Base-by-base conservation (phyloP, 1,140 invertebrate species). In the Maconellicoccus hirsutus region DNA sequence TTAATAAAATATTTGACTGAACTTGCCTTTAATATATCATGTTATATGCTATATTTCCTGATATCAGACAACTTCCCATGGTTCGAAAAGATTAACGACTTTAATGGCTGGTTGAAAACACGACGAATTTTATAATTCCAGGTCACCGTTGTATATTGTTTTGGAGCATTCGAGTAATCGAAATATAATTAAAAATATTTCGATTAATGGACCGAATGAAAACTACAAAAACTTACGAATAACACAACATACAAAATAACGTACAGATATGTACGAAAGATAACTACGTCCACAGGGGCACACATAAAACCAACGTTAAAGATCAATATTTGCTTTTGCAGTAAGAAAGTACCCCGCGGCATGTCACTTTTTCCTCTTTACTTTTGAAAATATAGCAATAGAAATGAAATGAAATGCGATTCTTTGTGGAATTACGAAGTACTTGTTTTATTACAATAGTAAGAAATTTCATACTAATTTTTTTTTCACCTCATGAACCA, bases 1-100 rank as follows among this genome's bases (percentile, higher is more conserved):
- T 38, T 38, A 14, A 38, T 38, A 14, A 7, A 38, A 52, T 16
- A 52, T 8, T 16, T 52, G 2, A 3, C 42, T 16, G n/a, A 14
- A 52, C 42, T 19, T 52, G 42, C 42, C 12, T 52, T 52, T 52
- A 52, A 52, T 52, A 52, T 52, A 52, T 52, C 42, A 52, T 52
- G n/a, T 52, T 19, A 52, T 52, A 19, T 52, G 16, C 42, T 16
- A 52, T 52, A 16, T 52, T 52, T 16, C n/a, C 42, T 16, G 12
- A 6, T 52, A 19, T 33, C 16, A 16, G n/a, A 52, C 10, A 19
- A 14, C 6, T 19, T 52, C 2, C 42, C n/a, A 52, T 19, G 42
- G 42, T 52, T 52, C 29, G 42, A 52, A 52, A 52, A 52, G 42
- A 52, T 52, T 52, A 16, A 52, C 42, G 42, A 52, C 42, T 33